Evolutionary conservation across 2,888 invertebrate genomes (phyloP).

Genomic region (Dione vanillae): DNA sequence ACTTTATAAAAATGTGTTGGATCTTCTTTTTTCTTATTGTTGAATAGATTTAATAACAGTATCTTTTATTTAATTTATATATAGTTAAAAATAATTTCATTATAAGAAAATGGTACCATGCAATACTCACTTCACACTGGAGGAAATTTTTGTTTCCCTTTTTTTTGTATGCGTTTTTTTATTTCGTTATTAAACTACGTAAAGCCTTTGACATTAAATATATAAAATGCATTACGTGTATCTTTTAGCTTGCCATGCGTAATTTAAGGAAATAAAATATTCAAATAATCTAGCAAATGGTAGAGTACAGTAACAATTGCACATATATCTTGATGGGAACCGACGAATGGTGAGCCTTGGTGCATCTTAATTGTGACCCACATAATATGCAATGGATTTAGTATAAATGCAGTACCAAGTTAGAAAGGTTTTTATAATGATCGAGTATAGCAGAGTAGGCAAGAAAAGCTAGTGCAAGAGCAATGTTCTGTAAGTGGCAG

Average conservation of each 20-base stretch:
- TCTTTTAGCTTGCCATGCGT: not conserved
- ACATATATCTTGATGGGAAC: constrained; percentile 24
- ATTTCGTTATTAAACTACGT: not conserved
- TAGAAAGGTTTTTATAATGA: not conserved
- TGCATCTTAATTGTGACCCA: constrained; percentile 43
- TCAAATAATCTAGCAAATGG: not conserved
- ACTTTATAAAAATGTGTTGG: not conserved
- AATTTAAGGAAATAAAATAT: not conserved
- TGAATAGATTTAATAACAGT: not conserved
- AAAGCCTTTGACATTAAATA: not conserved
- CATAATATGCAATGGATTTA: constrained; percentile 20
- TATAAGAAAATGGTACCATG: not conserved
- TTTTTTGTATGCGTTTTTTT: not conserved
- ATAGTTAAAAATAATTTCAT: too few relatives aligned
- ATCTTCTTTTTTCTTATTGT: not conserved
- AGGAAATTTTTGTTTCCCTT: not conserved
- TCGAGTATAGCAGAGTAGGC: too few relatives aligned
- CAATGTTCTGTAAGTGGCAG: too few relatives aligned
- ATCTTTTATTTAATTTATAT: not conserved
- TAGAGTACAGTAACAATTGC: not conserved
- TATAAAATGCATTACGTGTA: not conserved
- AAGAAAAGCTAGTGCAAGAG: too few relatives aligned
- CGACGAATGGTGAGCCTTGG: constrained; percentile 23
- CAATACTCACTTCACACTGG: not conserved
- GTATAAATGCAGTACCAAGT: constrained; percentile 4